Conservation (phyloP, 2,113 vertebrate species). For the Tinamus guttatus region DNA sequence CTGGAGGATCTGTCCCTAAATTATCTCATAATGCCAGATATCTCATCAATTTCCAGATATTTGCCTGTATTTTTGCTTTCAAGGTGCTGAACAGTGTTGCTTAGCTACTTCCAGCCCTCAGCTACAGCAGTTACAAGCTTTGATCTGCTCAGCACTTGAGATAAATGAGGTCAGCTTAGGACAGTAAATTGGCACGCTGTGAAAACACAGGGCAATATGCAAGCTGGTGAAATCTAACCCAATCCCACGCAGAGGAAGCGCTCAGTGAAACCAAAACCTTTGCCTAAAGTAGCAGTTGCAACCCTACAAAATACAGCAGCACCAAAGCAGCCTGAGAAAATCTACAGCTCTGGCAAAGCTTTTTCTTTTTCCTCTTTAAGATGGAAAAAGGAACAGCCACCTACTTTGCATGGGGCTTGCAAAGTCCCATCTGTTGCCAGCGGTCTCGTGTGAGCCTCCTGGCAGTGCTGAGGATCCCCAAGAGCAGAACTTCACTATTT, state of each 20-base stretch:
- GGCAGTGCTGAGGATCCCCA: background rate
- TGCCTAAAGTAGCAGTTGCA: background rate
- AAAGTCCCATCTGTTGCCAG: background rate
- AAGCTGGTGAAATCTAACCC: background rate
- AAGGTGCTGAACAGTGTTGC: background rate
- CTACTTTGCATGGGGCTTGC: background rate
- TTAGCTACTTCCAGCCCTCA: background rate
- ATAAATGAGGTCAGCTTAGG: background rate
- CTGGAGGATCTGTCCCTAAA: background rate
- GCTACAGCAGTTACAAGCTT: background rate
- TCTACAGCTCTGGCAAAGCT: background rate
- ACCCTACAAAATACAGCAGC: background rate
- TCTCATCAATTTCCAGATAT: background rate
- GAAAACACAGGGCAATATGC: background rate
- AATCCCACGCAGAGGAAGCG: background rate
- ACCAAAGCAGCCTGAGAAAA: background rate
- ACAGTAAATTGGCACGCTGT: background rate
- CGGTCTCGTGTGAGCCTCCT: background rate
- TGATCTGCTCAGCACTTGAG: background rate
- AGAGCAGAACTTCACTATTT: background rate
- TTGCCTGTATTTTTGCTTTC: background rate
- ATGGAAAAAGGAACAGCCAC: background rate
- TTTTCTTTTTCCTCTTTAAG: conserved; percentile 20
- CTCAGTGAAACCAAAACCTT: background rate
- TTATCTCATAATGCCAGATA: background rate